These are phyloP conservation scores for Orthosia gracilis DNA, from an alignment of 2,888 invertebrate species.

Conservation along the genomic window DNA sequence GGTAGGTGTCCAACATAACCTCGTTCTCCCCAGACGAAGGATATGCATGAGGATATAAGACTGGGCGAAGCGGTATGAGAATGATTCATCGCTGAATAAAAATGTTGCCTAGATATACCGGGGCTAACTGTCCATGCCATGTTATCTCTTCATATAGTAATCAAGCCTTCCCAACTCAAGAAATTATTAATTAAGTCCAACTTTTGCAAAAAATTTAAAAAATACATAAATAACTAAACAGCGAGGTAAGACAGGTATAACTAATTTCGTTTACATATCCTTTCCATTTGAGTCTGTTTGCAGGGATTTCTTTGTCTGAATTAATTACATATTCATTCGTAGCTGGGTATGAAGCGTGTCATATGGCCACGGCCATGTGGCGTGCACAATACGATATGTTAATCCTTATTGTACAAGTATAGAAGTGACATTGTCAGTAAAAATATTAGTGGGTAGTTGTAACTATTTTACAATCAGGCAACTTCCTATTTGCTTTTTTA, in stretches of 20 bases:
- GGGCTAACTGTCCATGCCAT: not conserved
- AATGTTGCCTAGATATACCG: no score
- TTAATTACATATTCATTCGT: conserved; percentile 21
- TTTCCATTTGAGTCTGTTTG: conserved; percentile 3
- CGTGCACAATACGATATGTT: conserved; percentile 5
- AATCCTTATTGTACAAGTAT: conserved; percentile 1
- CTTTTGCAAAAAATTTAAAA: not conserved
- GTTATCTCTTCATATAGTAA: no score
- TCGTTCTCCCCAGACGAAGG: no score
- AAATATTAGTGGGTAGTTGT: no score
- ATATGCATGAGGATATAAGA: no score
- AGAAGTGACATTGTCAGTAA: no score
- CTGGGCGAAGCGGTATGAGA: no score
- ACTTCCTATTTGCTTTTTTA: no score
- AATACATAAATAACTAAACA: not conserved
- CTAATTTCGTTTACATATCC: conserved; percentile 28
- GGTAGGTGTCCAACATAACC: not conserved
- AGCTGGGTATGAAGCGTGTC: not conserved
- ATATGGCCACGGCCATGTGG: conserved; percentile 14
- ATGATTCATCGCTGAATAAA: not conserved
- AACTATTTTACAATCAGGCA: no score
- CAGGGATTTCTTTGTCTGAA: conserved; percentile 23
- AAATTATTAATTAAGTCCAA: no score
- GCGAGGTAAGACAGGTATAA: conserved; percentile 12
- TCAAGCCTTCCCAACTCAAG: no score